These are phyloP conservation scores for Unio delphinus DNA, from an alignment of 2,888 invertebrate species.

Conservation along the genomic window DNA sequence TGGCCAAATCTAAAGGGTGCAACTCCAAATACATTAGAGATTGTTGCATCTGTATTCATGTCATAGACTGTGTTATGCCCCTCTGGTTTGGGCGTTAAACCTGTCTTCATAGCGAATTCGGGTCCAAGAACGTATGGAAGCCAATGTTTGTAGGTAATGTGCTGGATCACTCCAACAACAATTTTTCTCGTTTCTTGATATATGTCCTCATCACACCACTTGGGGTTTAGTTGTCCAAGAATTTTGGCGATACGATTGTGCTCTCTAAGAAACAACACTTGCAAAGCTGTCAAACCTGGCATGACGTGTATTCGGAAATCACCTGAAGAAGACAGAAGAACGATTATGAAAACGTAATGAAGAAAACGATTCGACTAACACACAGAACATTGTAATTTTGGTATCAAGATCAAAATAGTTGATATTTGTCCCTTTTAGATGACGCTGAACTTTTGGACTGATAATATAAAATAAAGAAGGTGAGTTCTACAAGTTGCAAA, in stretches of 20 bases:
- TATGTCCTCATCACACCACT: constrained; percentile 83
- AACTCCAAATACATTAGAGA: constrained; percentile 91
- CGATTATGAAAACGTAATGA: too few relatives aligned
- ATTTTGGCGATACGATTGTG: constrained; percentile 84
- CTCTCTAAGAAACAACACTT: constrained; percentile 87
- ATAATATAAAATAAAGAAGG: too few relatives aligned
- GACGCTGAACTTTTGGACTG: too few relatives aligned
- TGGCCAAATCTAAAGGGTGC: constrained; percentile 96
- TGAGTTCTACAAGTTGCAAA: too few relatives aligned
- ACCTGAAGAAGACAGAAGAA: constrained; percentile 72
- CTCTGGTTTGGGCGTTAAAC: constrained; percentile 78
- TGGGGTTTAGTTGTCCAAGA: constrained; percentile 79
- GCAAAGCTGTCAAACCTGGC: constrained; percentile 87
- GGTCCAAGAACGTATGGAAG: constrained; percentile 83
- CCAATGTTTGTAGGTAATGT: constrained; percentile 71
- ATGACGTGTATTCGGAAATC: constrained; percentile 90
- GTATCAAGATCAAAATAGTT: too few relatives aligned
- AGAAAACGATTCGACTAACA: too few relatives aligned
- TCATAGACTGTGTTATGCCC: constrained; percentile 88
- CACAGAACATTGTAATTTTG: too few relatives aligned
- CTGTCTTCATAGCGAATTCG: constrained; percentile 13
- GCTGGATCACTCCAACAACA: constrained; percentile 80
- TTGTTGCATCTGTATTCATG: constrained; percentile 82
- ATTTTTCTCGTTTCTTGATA: constrained; percentile 76
- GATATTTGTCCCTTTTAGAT: too few relatives aligned